Percentiles rank a stretch among this genome's conserved stretches.
Evolutionary conservation across 2,888 invertebrate species (phyloP).

Genomic region (Monochamus alternatus): DNA sequence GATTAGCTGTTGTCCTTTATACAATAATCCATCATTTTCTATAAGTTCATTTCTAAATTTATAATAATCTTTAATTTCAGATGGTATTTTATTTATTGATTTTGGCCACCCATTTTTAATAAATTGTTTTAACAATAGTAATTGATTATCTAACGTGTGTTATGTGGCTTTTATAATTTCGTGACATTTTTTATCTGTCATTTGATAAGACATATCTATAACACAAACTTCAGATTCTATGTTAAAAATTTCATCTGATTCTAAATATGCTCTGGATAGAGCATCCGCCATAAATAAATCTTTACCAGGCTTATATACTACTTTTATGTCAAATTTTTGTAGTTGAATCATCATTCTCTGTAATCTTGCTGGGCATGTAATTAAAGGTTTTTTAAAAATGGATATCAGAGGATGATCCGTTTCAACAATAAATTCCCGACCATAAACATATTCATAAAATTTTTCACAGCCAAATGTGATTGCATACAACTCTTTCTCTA

Average conservation of each 20-base stretch:
- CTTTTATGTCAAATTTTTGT: slow-evolving; percentile 8
- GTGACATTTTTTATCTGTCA: neutral
- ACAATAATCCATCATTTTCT: slow-evolving; percentile 38
- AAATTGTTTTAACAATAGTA: neutral
- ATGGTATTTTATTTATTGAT: neutral
- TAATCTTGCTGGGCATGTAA: neutral
- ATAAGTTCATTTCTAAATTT: slow-evolving; percentile 37
- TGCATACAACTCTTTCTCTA: slow-evolving; percentile 35
- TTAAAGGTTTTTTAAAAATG: slow-evolving; percentile 11
- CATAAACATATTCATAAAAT: slow-evolving; percentile 8
- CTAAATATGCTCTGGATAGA: neutral
- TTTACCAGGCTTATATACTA: slow-evolving; percentile 19
- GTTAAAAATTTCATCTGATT: neutral
- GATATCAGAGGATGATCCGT: neutral
- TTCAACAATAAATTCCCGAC: slow-evolving; percentile 14
- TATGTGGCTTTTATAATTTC: neutral
- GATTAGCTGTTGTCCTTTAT: slow-evolving; percentile 36
- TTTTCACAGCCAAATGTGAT: slow-evolving; percentile 15
- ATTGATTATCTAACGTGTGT: neutral
- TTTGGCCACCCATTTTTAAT: slow-evolving; percentile 8
- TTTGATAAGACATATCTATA: neutral
- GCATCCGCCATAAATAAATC: slow-evolving; percentile 14
- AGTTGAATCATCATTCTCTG: slow-evolving; percentile 15
- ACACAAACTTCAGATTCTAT: neutral
- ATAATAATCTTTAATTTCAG: slow-evolving; percentile 20